Base-by-base conservation (phyloP, 2,888 invertebrate genomes). In the Amblyjoppa proteus region DNA sequence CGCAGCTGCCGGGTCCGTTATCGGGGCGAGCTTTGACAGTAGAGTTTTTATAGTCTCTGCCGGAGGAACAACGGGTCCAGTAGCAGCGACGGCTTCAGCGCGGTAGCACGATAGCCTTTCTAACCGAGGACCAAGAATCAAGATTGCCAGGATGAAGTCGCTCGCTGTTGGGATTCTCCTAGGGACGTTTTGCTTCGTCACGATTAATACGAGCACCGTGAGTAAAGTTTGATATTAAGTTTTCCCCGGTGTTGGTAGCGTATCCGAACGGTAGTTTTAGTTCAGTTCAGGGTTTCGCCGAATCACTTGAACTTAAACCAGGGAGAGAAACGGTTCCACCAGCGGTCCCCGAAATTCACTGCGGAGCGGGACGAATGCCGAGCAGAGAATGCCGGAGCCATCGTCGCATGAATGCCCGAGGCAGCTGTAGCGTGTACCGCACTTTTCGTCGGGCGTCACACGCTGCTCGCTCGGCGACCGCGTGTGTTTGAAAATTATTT, bases 401-500 rank as follows among this genome's bases (percentile, higher is more conserved):
- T 45, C 28, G 20, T 25, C 25, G 34, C 34, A 25, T 13, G 20
- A 66, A 76, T 66, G 66, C 66, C 28, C 31, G 20, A 16, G 20
- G 38, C 75, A 49, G 25, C 34, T 20, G 64, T 38, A 64, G 49
- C 49, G 75, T 76, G 41, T 45, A 16, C n/a, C 45, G 41, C 45
- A 45, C 31, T 34, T 49, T 75, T 61, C 51, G 9, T 34, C 6
- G 38, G 41, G 16, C n/a, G 16, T 16, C 53, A 25, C 16, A 13
- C 68, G 41, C 38, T 41, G 38, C 41, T 41, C 49, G 38, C 66
- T 34, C 34, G 53, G 34, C 2, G n/a, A 25, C 34, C 20, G 38
- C n/a, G 66, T 25, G 20, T 66, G 76, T 58, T 71, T 69, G 28
- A 68, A 75, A 82, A 82, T 73, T 56, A 82, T 71, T 85, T 79